Base-by-base conservation (phyloP, 1,140 invertebrate genomes). In the Ceratina japonica region DNA sequence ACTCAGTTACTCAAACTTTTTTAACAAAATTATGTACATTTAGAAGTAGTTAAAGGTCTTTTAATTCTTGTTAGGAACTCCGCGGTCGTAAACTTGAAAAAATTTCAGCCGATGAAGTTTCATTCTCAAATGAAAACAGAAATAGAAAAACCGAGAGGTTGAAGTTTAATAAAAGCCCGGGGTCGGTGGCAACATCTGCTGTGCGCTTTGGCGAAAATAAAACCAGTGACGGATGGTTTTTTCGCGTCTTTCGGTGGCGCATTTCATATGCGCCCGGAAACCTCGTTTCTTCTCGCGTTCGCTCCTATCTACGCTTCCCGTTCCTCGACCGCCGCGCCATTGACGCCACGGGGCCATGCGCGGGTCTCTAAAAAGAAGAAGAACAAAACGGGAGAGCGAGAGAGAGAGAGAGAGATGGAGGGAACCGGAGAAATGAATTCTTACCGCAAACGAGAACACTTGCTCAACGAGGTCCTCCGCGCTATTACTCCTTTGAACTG, bases 391-490 rank as follows among this genome's bases (percentile, higher is more conserved):
- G 0, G n/a, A n/a, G n/a, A n/a, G n/a, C n/a, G n/a, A n/a, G n/a
- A n/a, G n/a, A n/a, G n/a, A n/a, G n/a, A n/a, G n/a, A n/a, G n/a
- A n/a, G n/a, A n/a, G n/a, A n/a, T n/a, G n/a, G n/a, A 15, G 20
- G 31, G 22, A 31, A 27, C 16, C 12, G 16, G 12, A 69, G 54
- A 52, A 49, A 66, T 51, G 59, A 74, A 59, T 64, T 73, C 68
- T 52, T 52, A 54, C 69, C 76, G 18, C 76, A 65, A 65, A 51
- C 62, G 62, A 65, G 76, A 58, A 73, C 70, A 65, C 70, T 79
- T 73, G 61, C 63, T 51, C 52, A 1, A n/a, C 20, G 70, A 65
- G 52, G 22, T 31, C 37, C 62, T 65, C 52, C 31, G 16, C 8
- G 75, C 59, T 44, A 16, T 65, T 73, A 56, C 62, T 74, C 22